Evolutionary conservation across 2,113 vertebrate species (phyloP), one percentile per base, ranked within the genome.

Genomic region (Leptocoma aspasia): DNA sequence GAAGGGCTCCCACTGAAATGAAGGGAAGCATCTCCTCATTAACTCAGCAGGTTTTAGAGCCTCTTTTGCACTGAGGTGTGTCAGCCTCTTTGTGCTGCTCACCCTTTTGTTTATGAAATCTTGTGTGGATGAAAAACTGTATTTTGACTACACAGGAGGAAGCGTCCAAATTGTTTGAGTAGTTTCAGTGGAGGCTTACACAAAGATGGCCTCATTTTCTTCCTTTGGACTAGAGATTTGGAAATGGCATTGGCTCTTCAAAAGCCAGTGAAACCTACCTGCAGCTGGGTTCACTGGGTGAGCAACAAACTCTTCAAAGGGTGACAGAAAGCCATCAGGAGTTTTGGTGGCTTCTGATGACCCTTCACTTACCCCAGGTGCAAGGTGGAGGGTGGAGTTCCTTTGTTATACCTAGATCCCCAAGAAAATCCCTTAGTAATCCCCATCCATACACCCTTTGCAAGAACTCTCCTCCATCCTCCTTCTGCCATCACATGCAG

Each of bases 401-500:
- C 77, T 80, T 85, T 2, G 0, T 69, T 77, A 39, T 13, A 93
- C 83, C 61, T 60, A 65, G 77, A 87, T 91, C 41, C 59, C 33
- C 65, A 70, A 65, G 84, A n/a, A 52, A 85, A 80, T 93, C 83
- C 80, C 66, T 92, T 65, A 84, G 52, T 50, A 82, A 96, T 90
- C 95, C 76, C n/a, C 56, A 75, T 63, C 65, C 77, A 82, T 61
- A 33, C 68, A 28, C n/a, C 70, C 30, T 27, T 8, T 22, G 91
- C 70, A 88, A 47, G 71, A 59, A 72, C 20, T 3, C 31, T 71
- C 70, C 61, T 86, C 90, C 91, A 41, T 47, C 82, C 87, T 94
- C 72, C 73, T 72, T n/a, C 93, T 88, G 90, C 89, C 50, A 76
- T 95, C 95, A 97, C 95, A 47, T n/a, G 56, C 44, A 27, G 82